These are phyloP conservation scores for Siniperca undulata DNA, from an alignment of 2,797 vertebrate genomes.

Conservation along the genomic window DNA sequence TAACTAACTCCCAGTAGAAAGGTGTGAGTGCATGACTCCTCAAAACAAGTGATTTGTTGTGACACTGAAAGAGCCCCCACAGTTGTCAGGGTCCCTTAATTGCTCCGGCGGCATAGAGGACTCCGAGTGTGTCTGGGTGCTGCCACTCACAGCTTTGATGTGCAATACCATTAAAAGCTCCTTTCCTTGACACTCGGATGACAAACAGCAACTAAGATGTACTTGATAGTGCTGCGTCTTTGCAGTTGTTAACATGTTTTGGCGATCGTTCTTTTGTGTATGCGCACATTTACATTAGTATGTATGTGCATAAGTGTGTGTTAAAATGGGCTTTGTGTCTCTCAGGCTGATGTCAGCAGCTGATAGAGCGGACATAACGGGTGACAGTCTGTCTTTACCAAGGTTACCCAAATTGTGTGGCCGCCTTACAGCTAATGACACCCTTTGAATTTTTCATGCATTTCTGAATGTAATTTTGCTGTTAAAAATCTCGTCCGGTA, in stretches of 20 bases:
- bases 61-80: slow-evolving; percentile 80
- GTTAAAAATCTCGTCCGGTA: slow-evolving; percentile 65
- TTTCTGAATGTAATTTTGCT: slow-evolving; percentile 94
- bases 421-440: slow-evolving; percentile 92
- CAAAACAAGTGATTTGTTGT: slow-evolving; percentile 85
- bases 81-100: slow-evolving; percentile 85
- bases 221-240: slow-evolving; percentile 91
- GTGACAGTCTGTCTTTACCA: slow-evolving; percentile 94
- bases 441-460: slow-evolving; percentile 91
- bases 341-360: slow-evolving; percentile 91
- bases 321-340: slow-evolving; percentile 86
- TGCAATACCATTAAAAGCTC: slow-evolving; percentile 92
- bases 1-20: slow-evolving; percentile 79
- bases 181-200: slow-evolving; percentile 92
- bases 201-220: slow-evolving; percentile 93
- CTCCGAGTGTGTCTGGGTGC: slow-evolving; percentile 88
- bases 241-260: slow-evolving; percentile 91
- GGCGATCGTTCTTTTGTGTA: slow-evolving; percentile 78
- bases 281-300: slow-evolving; percentile 13
- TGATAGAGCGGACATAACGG: slow-evolving; percentile 92
- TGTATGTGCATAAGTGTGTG: slow-evolving; percentile 42
- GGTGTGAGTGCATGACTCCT: slow-evolving; percentile 78
- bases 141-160: slow-evolving; percentile 90
- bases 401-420: slow-evolving; percentile 96
- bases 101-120: slow-evolving; percentile 84